Evolutionary conservation across 2,888 invertebrate genomes (phyloP).

Genomic region (Melangyna quadrimaculata): DNA sequence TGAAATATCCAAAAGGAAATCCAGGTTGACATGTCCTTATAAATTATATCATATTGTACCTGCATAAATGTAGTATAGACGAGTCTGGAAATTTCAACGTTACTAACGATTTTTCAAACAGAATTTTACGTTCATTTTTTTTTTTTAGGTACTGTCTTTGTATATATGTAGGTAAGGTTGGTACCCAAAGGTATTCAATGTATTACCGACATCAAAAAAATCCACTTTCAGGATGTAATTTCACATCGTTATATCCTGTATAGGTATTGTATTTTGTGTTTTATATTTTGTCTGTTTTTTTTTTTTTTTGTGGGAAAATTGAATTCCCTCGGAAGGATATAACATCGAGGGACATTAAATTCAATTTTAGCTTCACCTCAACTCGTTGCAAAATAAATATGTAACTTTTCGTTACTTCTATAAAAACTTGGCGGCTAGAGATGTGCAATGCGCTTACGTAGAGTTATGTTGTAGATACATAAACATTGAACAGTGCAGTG

Average conservation of each 20-base stretch:
- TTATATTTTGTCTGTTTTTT: no score
- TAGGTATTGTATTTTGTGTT: background rate
- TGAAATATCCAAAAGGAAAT: constrained; percentile 19
- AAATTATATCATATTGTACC: constrained; percentile 15
- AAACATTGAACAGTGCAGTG: background rate
- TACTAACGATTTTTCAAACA: constrained; percentile 15
- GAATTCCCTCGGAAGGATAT: constrained; percentile 37
- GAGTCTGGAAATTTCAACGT: background rate
- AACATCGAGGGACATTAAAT: constrained; percentile 51
- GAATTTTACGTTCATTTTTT: constrained; percentile 21
- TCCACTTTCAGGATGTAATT: constrained; percentile 48
- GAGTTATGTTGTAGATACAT: background rate
- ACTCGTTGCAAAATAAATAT: background rate
- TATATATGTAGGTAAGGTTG: no score
- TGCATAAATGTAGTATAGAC: no score
- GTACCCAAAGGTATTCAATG: background rate
- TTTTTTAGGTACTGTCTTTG: no score
- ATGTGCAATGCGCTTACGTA: constrained; percentile 2
- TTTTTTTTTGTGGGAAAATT: no score
- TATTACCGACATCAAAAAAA: background rate
- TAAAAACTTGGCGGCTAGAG: background rate
- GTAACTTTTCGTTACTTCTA: background rate
- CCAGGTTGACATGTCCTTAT: constrained; percentile 32
- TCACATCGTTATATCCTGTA: constrained; percentile 52
- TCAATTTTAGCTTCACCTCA: constrained; percentile 39